phyloP scores from a whole-genome alignment of 2,888 invertebrate genomes.

The Formica aserva region DNA sequence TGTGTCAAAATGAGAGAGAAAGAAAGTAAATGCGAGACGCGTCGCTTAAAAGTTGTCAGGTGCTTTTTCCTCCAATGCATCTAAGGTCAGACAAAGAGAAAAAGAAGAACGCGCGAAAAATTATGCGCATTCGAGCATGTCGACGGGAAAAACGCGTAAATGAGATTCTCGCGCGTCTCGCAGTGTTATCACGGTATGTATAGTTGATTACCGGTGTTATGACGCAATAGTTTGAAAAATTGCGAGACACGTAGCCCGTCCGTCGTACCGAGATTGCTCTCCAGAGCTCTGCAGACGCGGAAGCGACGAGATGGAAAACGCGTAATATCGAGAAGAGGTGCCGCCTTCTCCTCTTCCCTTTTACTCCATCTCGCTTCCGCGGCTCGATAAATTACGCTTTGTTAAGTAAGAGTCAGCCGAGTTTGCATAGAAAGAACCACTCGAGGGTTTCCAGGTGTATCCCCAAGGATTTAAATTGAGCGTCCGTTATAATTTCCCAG shows the following conservation, averaged over 20 bases:
- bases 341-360: not conserved
- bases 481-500: constrained; percentile 63
- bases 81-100: constrained; percentile 1
- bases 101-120: constrained; percentile 34
- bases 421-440: constrained; percentile 69
- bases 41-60: constrained; percentile 13
- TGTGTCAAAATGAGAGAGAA: not conserved
- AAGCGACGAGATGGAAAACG: constrained; percentile 58
- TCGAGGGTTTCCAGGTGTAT: constrained; percentile 59
- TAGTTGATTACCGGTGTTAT: constrained; percentile 51
- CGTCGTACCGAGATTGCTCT: constrained; percentile 47
- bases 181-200: constrained; percentile 46
- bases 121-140: constrained; percentile 31
- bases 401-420: constrained; percentile 67
- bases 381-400: constrained; percentile 69
- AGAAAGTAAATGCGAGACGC: not conserved
- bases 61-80: not conserved
- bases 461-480: constrained; percentile 61
- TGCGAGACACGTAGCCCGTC: constrained; percentile 53
- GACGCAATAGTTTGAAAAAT: constrained; percentile 54
- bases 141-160: constrained; percentile 24
- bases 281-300: constrained; percentile 45
- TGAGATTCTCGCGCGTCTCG: constrained; percentile 45
- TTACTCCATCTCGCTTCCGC: constrained; percentile 42
- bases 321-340: constrained; percentile 52